A percentile compares a stretch with the other conserved stretches of the same genome.
Conservation (phyloP, 30 jellyfish, hydroid and myxozoan genomes). For the Rhopilema esculentum region DNA sequence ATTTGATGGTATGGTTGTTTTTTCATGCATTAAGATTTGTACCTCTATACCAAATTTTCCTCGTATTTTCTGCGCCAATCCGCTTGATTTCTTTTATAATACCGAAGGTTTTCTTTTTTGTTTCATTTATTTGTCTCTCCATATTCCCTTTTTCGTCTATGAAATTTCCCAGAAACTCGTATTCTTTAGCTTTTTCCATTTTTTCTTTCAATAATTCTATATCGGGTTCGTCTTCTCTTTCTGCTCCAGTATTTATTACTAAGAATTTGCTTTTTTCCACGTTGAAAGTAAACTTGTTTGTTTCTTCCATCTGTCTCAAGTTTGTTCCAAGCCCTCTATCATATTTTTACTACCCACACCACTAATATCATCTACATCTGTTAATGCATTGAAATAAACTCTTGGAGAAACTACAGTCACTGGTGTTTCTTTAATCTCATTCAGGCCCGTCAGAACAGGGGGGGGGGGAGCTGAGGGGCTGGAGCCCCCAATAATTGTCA, state of each 20-base stretch:
- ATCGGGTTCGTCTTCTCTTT: constrained; percentile 13
- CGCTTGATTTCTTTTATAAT: constrained; percentile 14
- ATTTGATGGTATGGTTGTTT: neutral
- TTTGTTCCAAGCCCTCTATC: no score
- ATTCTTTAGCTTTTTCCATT: neutral
- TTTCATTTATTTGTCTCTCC: constrained; percentile 9
- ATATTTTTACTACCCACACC: constrained; percentile 1
- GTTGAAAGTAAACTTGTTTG: constrained; percentile 6
- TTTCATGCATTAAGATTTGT: neutral
- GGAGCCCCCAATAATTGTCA: no score
- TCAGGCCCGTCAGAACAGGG: no score
- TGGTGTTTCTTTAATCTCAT: constrained; percentile 4
- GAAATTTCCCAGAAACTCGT: constrained; percentile 11
- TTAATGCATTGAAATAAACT: neutral
- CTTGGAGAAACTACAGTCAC: neutral
- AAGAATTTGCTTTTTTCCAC: constrained; percentile 3
- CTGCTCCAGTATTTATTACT: constrained; percentile 5
- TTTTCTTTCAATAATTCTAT: constrained; percentile 9
- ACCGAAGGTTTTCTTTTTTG: no score
- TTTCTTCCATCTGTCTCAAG: neutral
- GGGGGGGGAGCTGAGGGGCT: no score
- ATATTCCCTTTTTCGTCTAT: constrained; percentile 10
- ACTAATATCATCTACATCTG: constrained; percentile 6
- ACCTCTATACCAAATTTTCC: neutral
- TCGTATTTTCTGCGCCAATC: constrained; percentile 5